Evolutionary conservation across 2,797 vertebrate genomes (phyloP), one percentile per base, ranked within the genome.

Genomic region (Loris lydekkerianus): DNA sequence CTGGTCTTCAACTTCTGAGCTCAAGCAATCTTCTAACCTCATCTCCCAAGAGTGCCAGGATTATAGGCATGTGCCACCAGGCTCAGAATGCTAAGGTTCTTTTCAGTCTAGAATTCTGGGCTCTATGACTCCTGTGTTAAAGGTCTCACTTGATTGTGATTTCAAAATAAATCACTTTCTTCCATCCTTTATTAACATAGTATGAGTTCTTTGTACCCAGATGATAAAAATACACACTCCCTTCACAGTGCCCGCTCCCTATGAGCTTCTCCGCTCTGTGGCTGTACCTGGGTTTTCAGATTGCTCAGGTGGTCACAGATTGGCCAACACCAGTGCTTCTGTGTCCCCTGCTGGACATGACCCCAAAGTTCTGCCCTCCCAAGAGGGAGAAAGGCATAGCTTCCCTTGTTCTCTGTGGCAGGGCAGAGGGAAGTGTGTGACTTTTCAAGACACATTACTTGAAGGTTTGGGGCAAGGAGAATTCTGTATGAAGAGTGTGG

Each of bases 181-280:
- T 34, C n/a, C n/a, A 40, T 53, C 18, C 20, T 23, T 18, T n/a
- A 65, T 53, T 27, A 37, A n/a, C 34, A 81, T 58, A 75, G n/a
- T 10, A 49, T 53, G 40, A 93, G 17, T 0, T 61, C 82, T 40
- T 53, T 11, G 27, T 61, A 65, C 69, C 31, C 43, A 72, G 46
- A 72, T 34, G 49, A 60, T 14, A 17, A 63, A 56, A 34, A 63
- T n/a, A 10, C 6, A 5, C 8, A 8, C 21, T 83, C 29, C 49
- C 17, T 40, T 34, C 1, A 2, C 40, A 61, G 37, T 21, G 3
- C 15, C 23, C 1, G 0, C 13, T 7, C 11, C 1, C 18, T 76
- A 13, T 34, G 61, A 58, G 11, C 15, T 81, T 73, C 37, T 23
- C 60, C 0, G 20, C 18, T 92, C 43, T 34, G 53, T 7, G 15